Percentiles rank a stretch among this genome's conserved stretches.
Evolutionary conservation across 2,113 vertebrate species (phyloP).

Genomic region (Mustelus asterias): DNA sequence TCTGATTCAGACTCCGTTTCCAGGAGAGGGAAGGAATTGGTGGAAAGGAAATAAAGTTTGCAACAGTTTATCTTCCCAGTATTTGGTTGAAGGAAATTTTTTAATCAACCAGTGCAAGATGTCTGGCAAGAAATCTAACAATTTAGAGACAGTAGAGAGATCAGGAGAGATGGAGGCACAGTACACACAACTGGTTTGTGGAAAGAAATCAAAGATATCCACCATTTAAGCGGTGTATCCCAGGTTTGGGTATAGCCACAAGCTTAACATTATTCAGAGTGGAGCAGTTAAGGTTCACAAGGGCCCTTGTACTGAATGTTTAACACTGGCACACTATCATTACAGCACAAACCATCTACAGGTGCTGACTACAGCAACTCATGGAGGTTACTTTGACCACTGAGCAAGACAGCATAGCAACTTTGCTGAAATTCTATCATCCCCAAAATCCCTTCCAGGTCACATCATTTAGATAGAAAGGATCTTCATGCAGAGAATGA

Average conservation of each 20-base stretch:
- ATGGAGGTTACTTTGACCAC: too few species aligned
- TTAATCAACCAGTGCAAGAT: not conserved
- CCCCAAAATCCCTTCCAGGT: not conserved
- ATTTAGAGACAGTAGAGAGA: not conserved
- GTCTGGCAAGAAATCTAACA: not conserved
- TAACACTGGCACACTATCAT: not conserved
- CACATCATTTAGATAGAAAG: not conserved
- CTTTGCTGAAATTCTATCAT: too few species aligned
- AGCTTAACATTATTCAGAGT: not conserved
- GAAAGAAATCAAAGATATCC: too few species aligned
- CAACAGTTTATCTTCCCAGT: not conserved
- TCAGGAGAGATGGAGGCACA: too few species aligned
- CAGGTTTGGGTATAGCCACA: not conserved
- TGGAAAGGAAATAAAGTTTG: not conserved
- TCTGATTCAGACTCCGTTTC: not conserved
- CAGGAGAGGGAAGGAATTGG: too few species aligned
- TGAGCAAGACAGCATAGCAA: too few species aligned
- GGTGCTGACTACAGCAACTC: not conserved
- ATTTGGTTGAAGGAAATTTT: not conserved
- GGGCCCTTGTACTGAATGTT: not conserved
- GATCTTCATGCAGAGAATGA: too few species aligned
- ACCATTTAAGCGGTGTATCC: not conserved
- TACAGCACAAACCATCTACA: not conserved
- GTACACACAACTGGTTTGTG: too few species aligned
- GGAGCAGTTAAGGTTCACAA: not conserved